phyloP scores from a whole-genome alignment of 2,888 invertebrate species.

The Xestia rhomboidea region DNA sequence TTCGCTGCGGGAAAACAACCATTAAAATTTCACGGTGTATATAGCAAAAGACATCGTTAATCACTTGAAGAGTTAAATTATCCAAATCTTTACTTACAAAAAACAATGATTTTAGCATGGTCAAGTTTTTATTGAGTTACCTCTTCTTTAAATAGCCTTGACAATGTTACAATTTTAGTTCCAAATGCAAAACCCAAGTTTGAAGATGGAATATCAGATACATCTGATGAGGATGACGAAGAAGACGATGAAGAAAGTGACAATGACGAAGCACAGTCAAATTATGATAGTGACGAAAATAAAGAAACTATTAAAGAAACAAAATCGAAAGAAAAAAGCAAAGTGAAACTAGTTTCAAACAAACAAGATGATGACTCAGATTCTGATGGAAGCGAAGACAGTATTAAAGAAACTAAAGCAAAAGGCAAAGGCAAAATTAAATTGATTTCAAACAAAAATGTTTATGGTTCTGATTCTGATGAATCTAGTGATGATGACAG shows the following conservation, averaged over 20 bases:
- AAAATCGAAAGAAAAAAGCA: slow-evolving; percentile 29
- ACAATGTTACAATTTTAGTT: slow-evolving; percentile 72
- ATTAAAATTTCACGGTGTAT: too few relatives aligned
- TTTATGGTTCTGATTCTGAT: slow-evolving; percentile 45
- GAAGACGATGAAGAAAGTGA: slow-evolving; percentile 69
- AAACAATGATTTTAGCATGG: background rate
- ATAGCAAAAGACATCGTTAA: background rate
- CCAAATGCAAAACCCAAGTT: slow-evolving; percentile 84
- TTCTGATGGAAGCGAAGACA: slow-evolving; percentile 34
- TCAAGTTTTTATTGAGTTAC: background rate
- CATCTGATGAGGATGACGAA: slow-evolving; percentile 79
- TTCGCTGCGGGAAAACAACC: too few relatives aligned
- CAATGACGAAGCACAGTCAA: slow-evolving; percentile 44
- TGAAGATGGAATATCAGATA: slow-evolving; percentile 85
- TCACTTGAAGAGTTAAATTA: background rate
- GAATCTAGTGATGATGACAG: slow-evolving; percentile 53
- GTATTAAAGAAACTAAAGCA: slow-evolving; percentile 31
- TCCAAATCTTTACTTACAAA: background rate
- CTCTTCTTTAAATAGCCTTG: background rate
- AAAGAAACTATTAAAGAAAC: slow-evolving; percentile 20
- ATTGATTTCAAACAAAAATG: slow-evolving; percentile 49
- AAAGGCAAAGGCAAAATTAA: slow-evolving; percentile 48
- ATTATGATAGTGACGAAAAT: slow-evolving; percentile 36
- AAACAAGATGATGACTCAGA: slow-evolving; percentile 36
- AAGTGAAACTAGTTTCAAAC: slow-evolving; percentile 41